A percentile compares a stretch with the other conserved stretches of the same genome.
Evolutionary conservation across 2,797 vertebrate genomes (phyloP).

Genomic region (Hybognathus amarus): DNA sequence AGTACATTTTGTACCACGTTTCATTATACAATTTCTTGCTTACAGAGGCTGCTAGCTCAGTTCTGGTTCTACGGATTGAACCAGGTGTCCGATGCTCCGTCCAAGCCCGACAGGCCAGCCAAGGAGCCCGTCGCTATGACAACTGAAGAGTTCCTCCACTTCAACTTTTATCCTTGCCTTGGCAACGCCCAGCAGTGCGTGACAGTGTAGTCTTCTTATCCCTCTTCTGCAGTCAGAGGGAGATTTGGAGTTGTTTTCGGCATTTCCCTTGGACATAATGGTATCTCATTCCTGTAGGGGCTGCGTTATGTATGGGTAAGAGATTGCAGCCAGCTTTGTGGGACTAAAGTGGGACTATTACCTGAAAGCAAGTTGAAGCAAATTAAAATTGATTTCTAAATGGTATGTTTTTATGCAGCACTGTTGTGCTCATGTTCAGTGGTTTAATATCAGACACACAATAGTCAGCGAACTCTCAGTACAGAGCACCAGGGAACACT

Average conservation of each 20-base stretch:
- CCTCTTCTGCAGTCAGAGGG: slow-evolving; percentile 40
- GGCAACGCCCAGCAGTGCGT: slow-evolving; percentile 61
- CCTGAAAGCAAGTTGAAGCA: slow-evolving; percentile 15
- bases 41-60: slow-evolving; percentile 38
- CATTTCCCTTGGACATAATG: slow-evolving; percentile 34
- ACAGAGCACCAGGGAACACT: slow-evolving; percentile 14
- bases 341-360: background rate
- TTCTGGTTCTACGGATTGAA: slow-evolving; percentile 43
- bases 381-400: slow-evolving; percentile 31
- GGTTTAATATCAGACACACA: slow-evolving; percentile 15
- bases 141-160: slow-evolving; percentile 62
- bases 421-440: slow-evolving; percentile 9
- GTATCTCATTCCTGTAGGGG: slow-evolving; percentile 26
- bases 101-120: slow-evolving; percentile 45
- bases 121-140: slow-evolving; percentile 60
- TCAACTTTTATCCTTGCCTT: slow-evolving; percentile 63
- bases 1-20: slow-evolving; percentile 65
- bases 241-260: slow-evolving; percentile 52
- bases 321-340: slow-evolving; percentile 8
- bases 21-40: slow-evolving; percentile 46
- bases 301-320: slow-evolving; percentile 37
- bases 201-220: slow-evolving; percentile 55
- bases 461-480: background rate
- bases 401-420: background rate
- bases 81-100: slow-evolving; percentile 57